Base-by-base conservation (phyloP, 2,888 invertebrate species). In the Lasioglossum morio region DNA sequence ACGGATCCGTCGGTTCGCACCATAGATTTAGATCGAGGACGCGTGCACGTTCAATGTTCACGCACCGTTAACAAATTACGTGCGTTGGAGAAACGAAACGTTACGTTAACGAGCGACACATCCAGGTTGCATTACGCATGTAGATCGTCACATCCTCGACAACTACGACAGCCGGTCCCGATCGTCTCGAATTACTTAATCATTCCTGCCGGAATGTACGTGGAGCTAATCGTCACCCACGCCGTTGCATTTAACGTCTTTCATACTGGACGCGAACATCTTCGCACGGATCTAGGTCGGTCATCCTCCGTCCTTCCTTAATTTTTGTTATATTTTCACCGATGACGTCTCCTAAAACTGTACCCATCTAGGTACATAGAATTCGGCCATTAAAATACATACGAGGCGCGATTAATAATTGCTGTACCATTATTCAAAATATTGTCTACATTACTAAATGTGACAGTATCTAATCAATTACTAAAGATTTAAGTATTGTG, bases 11-110 rank as follows among this genome's bases (percentile, higher is more conserved):
- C 88, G 92, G 91, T 91, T 92, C 89, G 92, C 92, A 88, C 89
- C 87, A 84, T 88, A 87, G 91, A 94, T 94, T 91, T 92, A 92
- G 93, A 93, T 92, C 94, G 93, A 94, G 94, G 94, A 92, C 94
- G 86, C 84, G 83, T 76, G 78, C 34, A 87, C 73, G 63, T 23
- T 10, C 53, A 27, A 57, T n/a, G 43, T 66, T n/a, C 34, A 63
- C 69, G 77, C 70, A 77, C 81, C 75, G 86, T 91, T 89, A 63
- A 87, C 80, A 86, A 85, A 85, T 77, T 81, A 82, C 72, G 40
- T 77, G 48, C 77, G 66, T 72, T 76, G 86, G 85, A 85, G 90
- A 87, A 85, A 90, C 87, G 88, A 90, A 87, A 88, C 89, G 86
- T 88, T 82, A 77, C 77, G 86, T 84, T 85, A 85, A 83, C 84